Base-by-base conservation (phyloP, 1,140 invertebrate species). In the Episyrphus balteatus region DNA sequence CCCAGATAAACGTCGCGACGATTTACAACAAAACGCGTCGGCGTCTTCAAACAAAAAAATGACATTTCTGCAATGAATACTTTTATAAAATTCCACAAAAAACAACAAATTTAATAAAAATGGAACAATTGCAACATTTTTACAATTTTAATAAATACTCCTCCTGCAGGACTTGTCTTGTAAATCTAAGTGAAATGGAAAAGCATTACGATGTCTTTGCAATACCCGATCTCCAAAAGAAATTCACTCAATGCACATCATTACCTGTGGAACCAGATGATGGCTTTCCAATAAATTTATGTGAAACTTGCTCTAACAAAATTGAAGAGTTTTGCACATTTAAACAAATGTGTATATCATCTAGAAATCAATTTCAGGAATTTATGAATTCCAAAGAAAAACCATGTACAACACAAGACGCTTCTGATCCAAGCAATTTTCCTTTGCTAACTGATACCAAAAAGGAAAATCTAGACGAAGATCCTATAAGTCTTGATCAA, bases 101-200 rank as follows among this genome's bases (percentile, higher is more conserved):
- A n/a, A n/a, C n/a, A n/a, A n/a, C n/a, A n/a, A n/a, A n/a, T 26
- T 3, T 26, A 26, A 26, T 5, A 5, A 26, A 26, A 26, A 26
- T 26, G 21, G 21, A 26, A 26, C 21, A 8, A 26, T 26, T 26
- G 3, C 21, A 8, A 5, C 3, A 26, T 26, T 5, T 26, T 8
- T n/a, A 3, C 3, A 26, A 26, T 5, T 8, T 26, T 5, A 5
- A 8, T 5, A 5, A 65, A 65, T 43, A 58, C 62, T 47, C 54
- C 62, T 52, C 65, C 44, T 66, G 62, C 48, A 61, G 62, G 43
- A 65, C 65, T 30, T 66, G 62, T 42, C 48, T 66, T 15, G 61
- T 62, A 45, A 26, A 8, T 26, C 3, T 8, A 26, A 26, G 8
- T n/a, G n/a, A n/a, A n/a, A n/a, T n/a, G 8, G 21, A 26, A 26